Evolutionary conservation across 2,797 vertebrate species (phyloP), one percentile per base, ranked within the genome.

Genomic region (Pagetopsis macropterus): DNA sequence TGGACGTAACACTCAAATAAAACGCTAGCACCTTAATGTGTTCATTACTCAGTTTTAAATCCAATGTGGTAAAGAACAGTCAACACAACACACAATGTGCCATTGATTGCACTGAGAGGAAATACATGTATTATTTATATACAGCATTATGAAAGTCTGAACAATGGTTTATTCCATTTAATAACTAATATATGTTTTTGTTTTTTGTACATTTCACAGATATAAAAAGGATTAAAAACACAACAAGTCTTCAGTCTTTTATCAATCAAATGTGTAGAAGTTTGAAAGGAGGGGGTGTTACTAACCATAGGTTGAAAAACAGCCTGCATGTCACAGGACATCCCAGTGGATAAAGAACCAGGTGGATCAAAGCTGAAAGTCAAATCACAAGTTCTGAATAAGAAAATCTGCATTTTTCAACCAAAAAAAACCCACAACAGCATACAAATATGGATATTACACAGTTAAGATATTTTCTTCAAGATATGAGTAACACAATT

Each of bases 241-340:
- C 33, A 5, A 33, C 5, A 33, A 33, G 33, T 37, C 33, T 37
- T 37, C 33, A 37, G 33, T 37, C 8, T 37, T 9, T 37, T 37
- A 37, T 7, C 33, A 7, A 37, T 37, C 33, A 37, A 37, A 37
- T 37, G 33, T 9, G 41, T 10, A 45, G 37, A 52, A 31, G 45
- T 11, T 9, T 52, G 12, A 55, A 41, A n/a, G 1, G 1, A 55
- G 45, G 1, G 1, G 27, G 21, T 19, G 41, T 6, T 51, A 93
- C 96, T 94, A 79, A 98, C 97, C 95, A 87, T 83, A 17, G 97
- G 96, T 70, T 93, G 95, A 89, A 99, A 99, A 37, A 93, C 91
- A 62, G 94, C 93, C 14, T 94, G 75, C 5, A 96, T 76, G 62
- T 96, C 94, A 81, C 95, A 98, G 75, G 96, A 95, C 96, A 99